Evolutionary conservation across 2,797 vertebrate genomes (phyloP), one percentile per base, ranked within the genome.

Genomic region (Enteromius fasciolatus): DNA sequence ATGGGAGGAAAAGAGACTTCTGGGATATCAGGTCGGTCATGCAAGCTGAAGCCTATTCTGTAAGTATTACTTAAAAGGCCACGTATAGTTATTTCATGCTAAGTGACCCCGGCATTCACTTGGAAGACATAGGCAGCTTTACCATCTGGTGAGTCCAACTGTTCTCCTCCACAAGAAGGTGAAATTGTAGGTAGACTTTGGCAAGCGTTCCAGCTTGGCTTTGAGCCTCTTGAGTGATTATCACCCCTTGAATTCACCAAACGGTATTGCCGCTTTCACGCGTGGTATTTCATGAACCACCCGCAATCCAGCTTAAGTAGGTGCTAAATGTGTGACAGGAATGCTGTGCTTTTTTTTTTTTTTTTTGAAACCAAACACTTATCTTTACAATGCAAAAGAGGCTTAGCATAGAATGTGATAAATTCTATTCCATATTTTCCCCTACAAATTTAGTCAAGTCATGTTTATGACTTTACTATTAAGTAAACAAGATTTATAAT

Each of bases 41-140:
- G 61, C 46, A 74, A 67, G 59, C 70, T 66, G 46, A 33, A 31
- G 72, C 18, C 23, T 75, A 28, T 76, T 82, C 80, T 82, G 72
- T 76, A 76, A 76, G 25, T 82, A 82, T 68, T 76, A 76, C 72
- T 76, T 67, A 82, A 75, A 82, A 76, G 80, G 63, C 48, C 72
- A 75, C 33, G 4, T 75, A 33, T 52, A 54, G 33, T 82, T 68
- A 76, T 68, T 82, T 82, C 48, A 76, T 82, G 72, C 80, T 82
- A 68, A 82, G 31, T 82, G 72, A 82, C 72, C 70, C 80, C 39
- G 1, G 61, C 36, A 10, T 76, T 67, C 23, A 68, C 36, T 81
- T 75, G 46, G 61, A 75, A 66, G 44, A 33, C 33, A 67, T 76
- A 20, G 61, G 70, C n/a, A 28, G 80, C 31, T 82, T 67, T 76